phyloP scores from a whole-genome alignment of 1,140 invertebrate genomes.

The Cydia strobilella region DNA sequence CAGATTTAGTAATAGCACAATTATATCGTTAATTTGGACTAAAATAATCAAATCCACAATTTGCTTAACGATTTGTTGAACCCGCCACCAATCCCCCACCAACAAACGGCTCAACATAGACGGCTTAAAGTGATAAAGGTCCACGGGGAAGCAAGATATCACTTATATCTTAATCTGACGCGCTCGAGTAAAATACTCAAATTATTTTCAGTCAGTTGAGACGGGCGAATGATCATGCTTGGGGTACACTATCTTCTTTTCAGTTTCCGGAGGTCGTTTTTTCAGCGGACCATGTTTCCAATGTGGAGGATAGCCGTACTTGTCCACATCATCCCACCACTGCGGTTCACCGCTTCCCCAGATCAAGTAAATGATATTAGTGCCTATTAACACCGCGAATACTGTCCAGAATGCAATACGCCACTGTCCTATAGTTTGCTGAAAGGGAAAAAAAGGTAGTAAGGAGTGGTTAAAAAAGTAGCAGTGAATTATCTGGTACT shows the following conservation, averaged over 20 bases:
- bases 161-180: no score
- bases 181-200: no score
- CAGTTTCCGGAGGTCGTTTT: slow-evolving; percentile 46
- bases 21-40: no score
- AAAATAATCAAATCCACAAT: no score
- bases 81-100: no score
- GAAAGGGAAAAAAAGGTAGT: slow-evolving; percentile 65
- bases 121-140: no score
- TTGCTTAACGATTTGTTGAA: no score
- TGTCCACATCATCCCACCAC: slow-evolving; percentile 83
- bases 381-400: slow-evolving; percentile 82
- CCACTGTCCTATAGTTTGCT: slow-evolving; percentile 88
- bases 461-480: no score
- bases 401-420: slow-evolving; percentile 77
- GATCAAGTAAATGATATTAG: slow-evolving; percentile 86
- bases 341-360: slow-evolving; percentile 87
- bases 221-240: slow-evolving; percentile 72
- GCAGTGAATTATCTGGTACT: no score
- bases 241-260: slow-evolving; percentile 68
- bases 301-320: slow-evolving; percentile 62
- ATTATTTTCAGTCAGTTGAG: slow-evolving; percentile 44
- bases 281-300: slow-evolving; percentile 69
- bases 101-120: no score
- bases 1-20: no score
- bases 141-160: no score